Conservation (phyloP, 2,113 vertebrate genomes). For the Cisticola juncidis region DNA sequence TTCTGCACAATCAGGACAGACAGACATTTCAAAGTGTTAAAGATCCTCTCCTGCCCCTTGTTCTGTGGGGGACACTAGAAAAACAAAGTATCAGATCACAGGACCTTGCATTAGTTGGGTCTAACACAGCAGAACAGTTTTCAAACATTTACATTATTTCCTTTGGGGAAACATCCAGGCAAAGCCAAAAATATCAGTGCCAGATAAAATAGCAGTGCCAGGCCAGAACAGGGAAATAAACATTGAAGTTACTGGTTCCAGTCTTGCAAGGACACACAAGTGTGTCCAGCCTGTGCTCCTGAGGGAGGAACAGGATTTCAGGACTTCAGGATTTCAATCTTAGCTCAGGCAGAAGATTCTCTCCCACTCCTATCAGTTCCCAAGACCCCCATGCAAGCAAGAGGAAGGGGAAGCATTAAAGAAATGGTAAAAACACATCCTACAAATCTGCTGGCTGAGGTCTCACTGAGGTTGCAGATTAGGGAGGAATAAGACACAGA, state of each 20-base stretch:
- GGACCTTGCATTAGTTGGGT: background rate
- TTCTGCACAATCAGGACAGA: background rate
- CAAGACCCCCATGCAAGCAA: background rate
- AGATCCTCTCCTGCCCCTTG: background rate
- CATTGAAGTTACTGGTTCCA: background rate
- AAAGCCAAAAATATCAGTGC: background rate
- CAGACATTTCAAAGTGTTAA: background rate
- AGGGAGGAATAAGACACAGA: background rate
- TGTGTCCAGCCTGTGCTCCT: background rate
- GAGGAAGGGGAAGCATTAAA: background rate
- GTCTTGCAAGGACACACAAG: background rate
- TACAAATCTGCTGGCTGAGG: background rate
- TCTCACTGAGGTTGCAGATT: background rate
- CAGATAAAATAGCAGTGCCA: background rate
- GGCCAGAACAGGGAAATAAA: background rate
- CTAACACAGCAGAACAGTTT: background rate
- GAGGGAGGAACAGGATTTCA: background rate
- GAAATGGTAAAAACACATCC: background rate
- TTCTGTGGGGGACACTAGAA: background rate
- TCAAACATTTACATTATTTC: background rate
- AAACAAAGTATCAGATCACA: background rate
- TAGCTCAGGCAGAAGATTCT: background rate
- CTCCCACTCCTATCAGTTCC: background rate
- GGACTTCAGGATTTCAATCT: background rate
- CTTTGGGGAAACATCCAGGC: background rate